phyloP scores from a whole-genome alignment of 2,888 invertebrate species.

The Philonicus albiceps region DNA sequence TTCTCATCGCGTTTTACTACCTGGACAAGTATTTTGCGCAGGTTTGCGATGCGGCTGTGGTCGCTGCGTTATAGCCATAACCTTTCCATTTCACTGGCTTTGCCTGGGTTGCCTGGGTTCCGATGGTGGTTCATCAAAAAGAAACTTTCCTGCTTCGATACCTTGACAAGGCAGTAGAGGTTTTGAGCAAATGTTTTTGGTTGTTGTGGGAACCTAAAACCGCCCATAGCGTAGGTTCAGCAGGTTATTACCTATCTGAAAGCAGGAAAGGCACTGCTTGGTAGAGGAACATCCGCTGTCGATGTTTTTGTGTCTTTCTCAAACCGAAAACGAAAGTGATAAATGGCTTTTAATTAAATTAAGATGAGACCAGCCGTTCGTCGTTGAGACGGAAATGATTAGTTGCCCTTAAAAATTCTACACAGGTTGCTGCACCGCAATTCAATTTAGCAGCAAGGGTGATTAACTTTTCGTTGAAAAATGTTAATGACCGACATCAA shows the following conservation, averaged over 20 bases:
- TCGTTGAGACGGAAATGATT: background rate
- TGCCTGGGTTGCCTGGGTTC: background rate
- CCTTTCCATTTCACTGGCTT: background rate
- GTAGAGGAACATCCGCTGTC: background rate
- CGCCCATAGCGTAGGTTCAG: background rate
- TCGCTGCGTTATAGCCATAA: background rate
- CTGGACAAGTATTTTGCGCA: background rate
- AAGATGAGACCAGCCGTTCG: background rate
- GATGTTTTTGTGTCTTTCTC: background rate
- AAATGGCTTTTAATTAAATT: background rate
- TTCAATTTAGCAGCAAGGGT: background rate
- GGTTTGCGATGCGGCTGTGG: background rate
- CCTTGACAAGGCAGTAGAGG: background rate
- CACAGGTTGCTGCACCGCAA: background rate
- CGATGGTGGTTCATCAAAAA: background rate
- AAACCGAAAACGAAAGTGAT: conserved; percentile 17
- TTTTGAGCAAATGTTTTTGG: background rate
- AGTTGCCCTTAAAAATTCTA: background rate
- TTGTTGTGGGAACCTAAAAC: background rate
- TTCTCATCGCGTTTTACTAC: background rate
- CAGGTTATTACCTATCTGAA: background rate
- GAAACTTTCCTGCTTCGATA: background rate
- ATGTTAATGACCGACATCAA: conserved; percentile 11
- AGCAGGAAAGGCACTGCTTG: background rate
- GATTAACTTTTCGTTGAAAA: conserved; percentile 5